phyloP scores from a whole-genome alignment of 2,113 vertebrate genomes.

The Poeciliopsis retropinna region DNA sequence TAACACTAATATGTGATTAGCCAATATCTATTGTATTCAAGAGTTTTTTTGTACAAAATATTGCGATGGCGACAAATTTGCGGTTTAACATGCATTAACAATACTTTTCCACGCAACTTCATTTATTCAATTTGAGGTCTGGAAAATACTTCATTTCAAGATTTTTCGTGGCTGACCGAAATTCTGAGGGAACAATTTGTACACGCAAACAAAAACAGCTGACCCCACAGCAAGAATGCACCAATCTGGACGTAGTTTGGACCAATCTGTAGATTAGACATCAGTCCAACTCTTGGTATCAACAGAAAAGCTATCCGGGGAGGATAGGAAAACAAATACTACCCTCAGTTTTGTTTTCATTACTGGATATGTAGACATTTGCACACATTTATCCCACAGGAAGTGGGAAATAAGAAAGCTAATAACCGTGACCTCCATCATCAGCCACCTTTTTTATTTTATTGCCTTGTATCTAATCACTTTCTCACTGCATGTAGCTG shows the following conservation, averaged over 20 bases:
- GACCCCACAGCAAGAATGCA: not conserved
- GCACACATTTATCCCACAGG: not conserved
- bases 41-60: not conserved
- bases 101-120: not conserved
- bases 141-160: not conserved
- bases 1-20: not conserved
- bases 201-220: not conserved
- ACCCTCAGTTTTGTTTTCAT: not conserved
- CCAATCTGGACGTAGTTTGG: not conserved
- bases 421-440: not conserved
- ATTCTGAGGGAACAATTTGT: not conserved
- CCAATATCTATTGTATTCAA: not conserved
- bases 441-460: not conserved
- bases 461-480: not conserved
- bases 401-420: not conserved
- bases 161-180: not conserved
- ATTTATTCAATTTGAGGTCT: not conserved
- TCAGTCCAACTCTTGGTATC: not conserved
- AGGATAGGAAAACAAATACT: too few relatives aligned
- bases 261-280: not conserved
- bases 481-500: not conserved
- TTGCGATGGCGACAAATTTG: too few relatives aligned
- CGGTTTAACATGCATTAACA: not conserved
- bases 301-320: too few relatives aligned
- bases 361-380: not conserved